Conservation (phyloP, 2,113 vertebrate genomes). For the Pseudopodoces humilis region DNA sequence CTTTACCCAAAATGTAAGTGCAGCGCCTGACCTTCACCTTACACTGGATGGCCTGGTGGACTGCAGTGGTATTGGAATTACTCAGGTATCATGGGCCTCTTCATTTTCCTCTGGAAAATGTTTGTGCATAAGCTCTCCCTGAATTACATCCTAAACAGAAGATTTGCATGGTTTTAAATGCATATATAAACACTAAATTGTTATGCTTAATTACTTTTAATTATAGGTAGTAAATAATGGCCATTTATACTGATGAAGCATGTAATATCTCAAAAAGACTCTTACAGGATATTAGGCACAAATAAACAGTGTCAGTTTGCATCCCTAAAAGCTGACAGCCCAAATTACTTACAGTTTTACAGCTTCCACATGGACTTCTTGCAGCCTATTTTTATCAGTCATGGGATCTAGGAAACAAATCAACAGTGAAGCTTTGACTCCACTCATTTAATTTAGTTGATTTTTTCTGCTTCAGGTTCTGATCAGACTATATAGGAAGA, state of each 20-base stretch:
- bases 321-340: not conserved
- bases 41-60: not conserved
- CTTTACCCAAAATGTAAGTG: not conserved
- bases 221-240: not conserved
- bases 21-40: not conserved
- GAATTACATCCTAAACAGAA: not conserved
- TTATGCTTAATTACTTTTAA: not conserved
- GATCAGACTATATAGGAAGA: not conserved
- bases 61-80: not conserved
- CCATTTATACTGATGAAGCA: not conserved
- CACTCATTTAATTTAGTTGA: not conserved
- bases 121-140: not conserved
- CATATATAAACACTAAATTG: not conserved
- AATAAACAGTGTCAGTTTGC: not conserved
- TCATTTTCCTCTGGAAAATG: not conserved
- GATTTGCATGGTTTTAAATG: not conserved
- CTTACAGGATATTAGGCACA: not conserved
- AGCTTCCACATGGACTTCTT: not conserved
- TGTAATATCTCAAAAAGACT: not conserved
- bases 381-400: not conserved
- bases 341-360: not conserved
- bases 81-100: fast-evolving
- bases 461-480: not conserved
- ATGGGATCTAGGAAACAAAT: not conserved
- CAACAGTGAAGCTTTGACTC: not conserved